These are phyloP conservation scores for Listronotus oregonensis DNA, from an alignment of 1,140 invertebrate genomes.

Conservation along the genomic window DNA sequence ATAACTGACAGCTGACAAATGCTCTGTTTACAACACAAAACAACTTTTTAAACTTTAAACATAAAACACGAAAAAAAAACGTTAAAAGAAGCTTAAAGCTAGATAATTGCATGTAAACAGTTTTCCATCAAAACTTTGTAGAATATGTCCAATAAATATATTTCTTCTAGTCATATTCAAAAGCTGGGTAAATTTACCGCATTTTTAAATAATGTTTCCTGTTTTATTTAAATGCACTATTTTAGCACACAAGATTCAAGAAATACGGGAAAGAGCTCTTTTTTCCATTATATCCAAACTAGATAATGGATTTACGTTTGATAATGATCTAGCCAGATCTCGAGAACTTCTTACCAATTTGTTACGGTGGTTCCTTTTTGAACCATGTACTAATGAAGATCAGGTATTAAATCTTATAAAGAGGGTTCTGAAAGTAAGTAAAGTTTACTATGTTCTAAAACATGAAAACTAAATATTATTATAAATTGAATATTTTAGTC, in stretches of 20 bases:
- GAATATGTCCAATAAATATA: slow-evolving; percentile 35
- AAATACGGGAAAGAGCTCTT: slow-evolving; percentile 54
- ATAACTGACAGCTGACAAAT: neutral
- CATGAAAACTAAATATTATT: slow-evolving; percentile 10
- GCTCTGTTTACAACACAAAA: neutral
- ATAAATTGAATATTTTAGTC: slow-evolving; percentile 38
- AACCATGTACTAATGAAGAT: slow-evolving; percentile 44
- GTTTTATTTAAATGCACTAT: neutral
- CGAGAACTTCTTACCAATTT: slow-evolving; percentile 51
- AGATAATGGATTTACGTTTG: slow-evolving; percentile 48
- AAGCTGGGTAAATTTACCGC: slow-evolving; percentile 47
- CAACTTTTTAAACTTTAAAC: too few relatives aligned
- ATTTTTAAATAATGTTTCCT: too few relatives aligned
- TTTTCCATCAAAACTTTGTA: too few relatives aligned
- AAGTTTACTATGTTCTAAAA: slow-evolving; percentile 8
- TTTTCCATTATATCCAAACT: slow-evolving; percentile 51
- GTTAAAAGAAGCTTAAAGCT: too few relatives aligned
- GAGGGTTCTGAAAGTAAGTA: slow-evolving; percentile 44
- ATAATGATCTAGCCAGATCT: slow-evolving; percentile 49
- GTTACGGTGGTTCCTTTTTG: slow-evolving; percentile 53
- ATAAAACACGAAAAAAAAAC: too few relatives aligned
- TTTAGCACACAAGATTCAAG: slow-evolving; percentile 52
- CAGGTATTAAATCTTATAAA: slow-evolving; percentile 46
- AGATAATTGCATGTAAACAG: too few relatives aligned
- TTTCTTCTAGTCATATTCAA: slow-evolving; percentile 48